Evolutionary conservation across 2,888 invertebrate genomes (phyloP).

Genomic region (Craniophora ligustri): DNA sequence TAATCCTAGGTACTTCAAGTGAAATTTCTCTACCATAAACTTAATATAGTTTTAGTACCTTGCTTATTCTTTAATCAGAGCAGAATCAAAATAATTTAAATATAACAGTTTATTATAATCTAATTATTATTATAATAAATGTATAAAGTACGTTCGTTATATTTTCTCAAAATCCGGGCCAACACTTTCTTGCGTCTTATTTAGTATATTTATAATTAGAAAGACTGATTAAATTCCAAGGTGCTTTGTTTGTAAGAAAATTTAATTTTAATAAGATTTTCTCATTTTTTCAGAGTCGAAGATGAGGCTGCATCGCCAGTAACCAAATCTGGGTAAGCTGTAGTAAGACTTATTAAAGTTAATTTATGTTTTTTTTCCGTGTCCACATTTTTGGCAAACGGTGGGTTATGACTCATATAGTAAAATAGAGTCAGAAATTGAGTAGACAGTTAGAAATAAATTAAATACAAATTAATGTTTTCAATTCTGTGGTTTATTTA

Average conservation of each 20-base stretch:
- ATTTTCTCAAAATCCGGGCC: conserved; percentile 27
- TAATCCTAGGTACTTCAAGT: no score
- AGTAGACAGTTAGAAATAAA: no score
- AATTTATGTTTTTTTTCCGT: neutral
- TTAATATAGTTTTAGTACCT: no score
- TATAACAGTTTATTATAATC: neutral
- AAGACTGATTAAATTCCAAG: conserved; percentile 26
- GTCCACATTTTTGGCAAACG: no score
- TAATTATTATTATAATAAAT: no score
- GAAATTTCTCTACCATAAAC: no score
- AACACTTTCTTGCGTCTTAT: conserved; percentile 28
- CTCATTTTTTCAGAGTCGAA: conserved; percentile 75
- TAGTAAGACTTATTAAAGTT: conserved; percentile 1
- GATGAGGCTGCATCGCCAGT: conserved; percentile 81
- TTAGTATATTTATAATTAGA: conserved; percentile 10
- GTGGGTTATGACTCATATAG: no score
- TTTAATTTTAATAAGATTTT: conserved; percentile 36
- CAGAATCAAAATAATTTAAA: neutral
- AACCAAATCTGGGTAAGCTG: conserved; percentile 78
- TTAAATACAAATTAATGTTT: no score
- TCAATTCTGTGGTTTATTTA: no score
- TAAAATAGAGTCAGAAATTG: no score
- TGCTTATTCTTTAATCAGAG: no score
- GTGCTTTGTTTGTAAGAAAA: conserved; percentile 29
- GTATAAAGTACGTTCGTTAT: conserved; percentile 13